These are phyloP conservation scores for Lepidochitona cinerea DNA, from an alignment of 2,888 invertebrate species.

Conservation along the genomic window DNA sequence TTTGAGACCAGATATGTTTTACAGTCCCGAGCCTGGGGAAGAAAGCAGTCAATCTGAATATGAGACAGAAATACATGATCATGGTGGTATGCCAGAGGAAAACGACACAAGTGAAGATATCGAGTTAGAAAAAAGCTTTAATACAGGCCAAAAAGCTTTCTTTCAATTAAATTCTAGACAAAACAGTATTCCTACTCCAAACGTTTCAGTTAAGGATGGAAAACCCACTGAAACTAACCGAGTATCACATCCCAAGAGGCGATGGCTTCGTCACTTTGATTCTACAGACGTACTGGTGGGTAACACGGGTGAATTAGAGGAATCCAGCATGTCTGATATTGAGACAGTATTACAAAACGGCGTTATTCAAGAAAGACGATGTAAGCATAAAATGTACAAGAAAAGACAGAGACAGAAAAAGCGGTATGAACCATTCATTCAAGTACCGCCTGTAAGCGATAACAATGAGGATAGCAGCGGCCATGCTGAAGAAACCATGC, in stretches of 20 bases:
- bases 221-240: not conserved
- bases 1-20: conserved; percentile 6
- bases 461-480: not conserved
- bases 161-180: not conserved
- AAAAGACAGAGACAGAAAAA: conserved; percentile 8
- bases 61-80: not conserved
- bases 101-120: not conserved
- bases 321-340: conserved; percentile 1
- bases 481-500: not conserved
- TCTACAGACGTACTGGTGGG: conserved; percentile 3
- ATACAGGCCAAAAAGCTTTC: not conserved
- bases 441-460: not conserved
- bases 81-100: not conserved
- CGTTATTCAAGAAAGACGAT: not conserved
- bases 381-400: conserved; percentile 10
- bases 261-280: not conserved
- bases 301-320: not conserved
- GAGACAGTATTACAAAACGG: conserved; percentile 8
- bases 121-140: not conserved
- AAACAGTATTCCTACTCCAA: not conserved
- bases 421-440: conserved; percentile 6
- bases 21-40: conserved; percentile 3
- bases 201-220: not conserved
- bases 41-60: not conserved
- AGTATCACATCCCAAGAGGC: not conserved